Conservation (phyloP, 2,888 invertebrate genomes). For the Ornithoptera priamus region DNA sequence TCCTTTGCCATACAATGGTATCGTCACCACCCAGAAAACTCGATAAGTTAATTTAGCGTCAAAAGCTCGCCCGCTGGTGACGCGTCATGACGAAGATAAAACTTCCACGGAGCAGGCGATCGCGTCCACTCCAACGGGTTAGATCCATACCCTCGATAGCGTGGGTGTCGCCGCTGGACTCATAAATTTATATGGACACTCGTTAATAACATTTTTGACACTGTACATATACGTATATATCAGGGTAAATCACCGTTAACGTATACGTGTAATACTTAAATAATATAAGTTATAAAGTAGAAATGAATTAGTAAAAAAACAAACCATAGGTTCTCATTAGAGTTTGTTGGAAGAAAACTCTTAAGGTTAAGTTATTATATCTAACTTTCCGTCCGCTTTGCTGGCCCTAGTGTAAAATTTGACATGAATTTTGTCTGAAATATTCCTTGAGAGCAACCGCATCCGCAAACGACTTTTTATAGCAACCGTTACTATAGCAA, state of each 20-base stretch:
- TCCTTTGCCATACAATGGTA: neutral
- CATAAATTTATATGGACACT: slow-evolving; percentile 20
- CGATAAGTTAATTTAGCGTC: slow-evolving; percentile 63
- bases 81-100: slow-evolving; percentile 30
- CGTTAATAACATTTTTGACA: slow-evolving; percentile 23
- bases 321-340: no score
- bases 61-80: slow-evolving; percentile 43
- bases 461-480: no score
- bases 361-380: no score
- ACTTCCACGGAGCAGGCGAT: slow-evolving; percentile 28
- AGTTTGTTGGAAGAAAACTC: no score
- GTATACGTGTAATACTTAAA: no score
- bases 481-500: no score
- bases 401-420: no score
- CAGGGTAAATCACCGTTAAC: neutral
- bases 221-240: neutral
- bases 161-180: slow-evolving; percentile 32
- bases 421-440: no score
- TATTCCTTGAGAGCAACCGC: no score
- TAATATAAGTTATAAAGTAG: no score
- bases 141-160: slow-evolving; percentile 34
- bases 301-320: no score
- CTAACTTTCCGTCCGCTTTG: no score
- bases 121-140: slow-evolving; percentile 26
- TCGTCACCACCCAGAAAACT: slow-evolving; percentile 40